Conservation (phyloP, 2,888 invertebrate genomes). For the Allophyes oxyacanthae region DNA sequence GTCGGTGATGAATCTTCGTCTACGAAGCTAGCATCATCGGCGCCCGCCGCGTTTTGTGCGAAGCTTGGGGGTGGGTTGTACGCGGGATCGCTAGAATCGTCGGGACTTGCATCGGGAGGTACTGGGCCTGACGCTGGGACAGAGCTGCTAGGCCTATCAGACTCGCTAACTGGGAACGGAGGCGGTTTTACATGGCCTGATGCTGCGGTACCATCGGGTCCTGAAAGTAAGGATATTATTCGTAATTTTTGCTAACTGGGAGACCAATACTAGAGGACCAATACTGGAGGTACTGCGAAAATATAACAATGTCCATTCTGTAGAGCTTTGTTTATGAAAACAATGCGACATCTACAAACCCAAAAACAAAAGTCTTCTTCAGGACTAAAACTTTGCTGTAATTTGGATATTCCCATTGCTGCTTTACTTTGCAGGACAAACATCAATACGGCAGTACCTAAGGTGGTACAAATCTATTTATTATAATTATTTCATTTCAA, state of each 20-base stretch:
- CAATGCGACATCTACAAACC: too few species aligned
- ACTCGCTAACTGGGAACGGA: conserved; percentile 77
- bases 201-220: conserved; percentile 88
- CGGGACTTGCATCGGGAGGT: conserved; percentile 55
- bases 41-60: conserved; percentile 51
- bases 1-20: conserved; percentile 75
- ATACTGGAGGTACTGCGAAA: too few species aligned
- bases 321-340: too few species aligned
- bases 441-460: too few species aligned
- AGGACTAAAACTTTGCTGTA: too few species aligned
- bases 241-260: background rate
- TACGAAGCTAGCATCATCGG: conserved; percentile 71
- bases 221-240: conserved; percentile 51
- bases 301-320: too few species aligned
- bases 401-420: too few species aligned
- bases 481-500: too few species aligned
- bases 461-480: too few species aligned
- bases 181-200: conserved; percentile 89
- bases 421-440: too few species aligned
- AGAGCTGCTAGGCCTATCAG: conserved; percentile 68
- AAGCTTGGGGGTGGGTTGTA: conserved; percentile 59
- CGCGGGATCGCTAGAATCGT: conserved; percentile 42
- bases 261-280: too few species aligned
- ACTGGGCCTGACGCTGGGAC: conserved; percentile 56
- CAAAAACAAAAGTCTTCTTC: too few species aligned